Evolutionary conservation across 2,797 vertebrate genomes (phyloP).

Genomic region (Borostomias antarcticus): DNA sequence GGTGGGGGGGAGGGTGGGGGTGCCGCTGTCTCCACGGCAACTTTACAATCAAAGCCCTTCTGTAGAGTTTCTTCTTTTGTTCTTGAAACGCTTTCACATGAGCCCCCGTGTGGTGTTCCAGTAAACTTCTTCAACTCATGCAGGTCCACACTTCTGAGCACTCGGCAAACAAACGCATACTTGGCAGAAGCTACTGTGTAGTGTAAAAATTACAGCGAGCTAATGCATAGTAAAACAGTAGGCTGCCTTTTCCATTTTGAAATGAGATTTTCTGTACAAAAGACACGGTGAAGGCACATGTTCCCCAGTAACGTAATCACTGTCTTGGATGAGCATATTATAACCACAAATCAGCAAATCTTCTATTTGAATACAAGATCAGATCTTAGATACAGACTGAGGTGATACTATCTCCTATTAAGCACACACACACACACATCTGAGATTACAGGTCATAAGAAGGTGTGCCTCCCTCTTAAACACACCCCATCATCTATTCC

Average conservation of each 20-base stretch:
- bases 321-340: slow-evolving; percentile 27
- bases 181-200: slow-evolving; percentile 3
- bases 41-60: slow-evolving; percentile 8
- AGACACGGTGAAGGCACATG: slow-evolving; percentile 18
- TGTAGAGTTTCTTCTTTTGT: background rate
- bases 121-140: slow-evolving; percentile 4
- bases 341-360: slow-evolving; percentile 32
- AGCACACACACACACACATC: slow-evolving; percentile 28
- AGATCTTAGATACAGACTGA: slow-evolving; percentile 27
- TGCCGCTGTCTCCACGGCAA: background rate
- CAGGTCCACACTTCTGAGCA: background rate
- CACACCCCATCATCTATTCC: slow-evolving; percentile 26
- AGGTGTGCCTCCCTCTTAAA: slow-evolving; percentile 25
- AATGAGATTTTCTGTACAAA: slow-evolving; percentile 38
- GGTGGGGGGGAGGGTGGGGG: slow-evolving; percentile 16
- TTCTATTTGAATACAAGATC: slow-evolving; percentile 53
- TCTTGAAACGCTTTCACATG: background rate
- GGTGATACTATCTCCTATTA: background rate
- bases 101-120: background rate
- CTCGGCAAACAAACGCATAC: slow-evolving; percentile 13
- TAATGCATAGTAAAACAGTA: slow-evolving; percentile 19
- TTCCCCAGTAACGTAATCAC: too few species aligned
- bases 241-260: slow-evolving; percentile 35
- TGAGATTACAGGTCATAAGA: background rate
- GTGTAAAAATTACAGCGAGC: slow-evolving; percentile 9